Conservation (phyloP, 2,888 invertebrate species). For the Chydorus sphaericus region DNA sequence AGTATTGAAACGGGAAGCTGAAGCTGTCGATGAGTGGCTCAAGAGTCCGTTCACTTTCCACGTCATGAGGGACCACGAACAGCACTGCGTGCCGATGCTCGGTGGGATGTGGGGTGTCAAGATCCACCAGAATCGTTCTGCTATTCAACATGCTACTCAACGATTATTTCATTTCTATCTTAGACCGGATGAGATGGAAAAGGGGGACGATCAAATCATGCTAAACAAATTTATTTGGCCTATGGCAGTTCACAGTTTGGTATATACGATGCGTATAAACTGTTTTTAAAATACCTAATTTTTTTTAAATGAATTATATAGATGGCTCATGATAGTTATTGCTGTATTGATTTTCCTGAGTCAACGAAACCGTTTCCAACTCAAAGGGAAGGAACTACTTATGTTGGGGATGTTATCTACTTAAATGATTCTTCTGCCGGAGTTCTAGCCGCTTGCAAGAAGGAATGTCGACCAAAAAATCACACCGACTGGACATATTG, state of each 20-base stretch:
- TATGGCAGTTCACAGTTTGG: not conserved
- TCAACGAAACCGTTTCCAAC: not conserved
- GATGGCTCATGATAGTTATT: constrained; percentile 8
- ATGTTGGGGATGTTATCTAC: not conserved
- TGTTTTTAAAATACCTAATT: no score
- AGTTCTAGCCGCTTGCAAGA: no score
- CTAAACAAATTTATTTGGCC: not conserved
- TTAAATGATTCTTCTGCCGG: no score
- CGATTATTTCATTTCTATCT: not conserved
- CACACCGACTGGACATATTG: constrained; percentile 6
- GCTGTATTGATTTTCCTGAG: not conserved
- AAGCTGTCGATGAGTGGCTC: constrained; percentile 20
- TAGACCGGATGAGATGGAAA: no score
- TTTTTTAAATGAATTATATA: not conserved
- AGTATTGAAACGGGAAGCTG: constrained; percentile 17
- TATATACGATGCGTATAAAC: no score
- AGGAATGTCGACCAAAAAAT: not conserved
- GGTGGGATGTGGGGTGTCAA: constrained; percentile 11
- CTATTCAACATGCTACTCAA: not conserved
- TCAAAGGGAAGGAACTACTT: not conserved
- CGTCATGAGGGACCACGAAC: constrained; percentile 19
- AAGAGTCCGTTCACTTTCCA: constrained; percentile 17
- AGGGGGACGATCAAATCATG: not conserved
- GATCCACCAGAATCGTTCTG: not conserved
- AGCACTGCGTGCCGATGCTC: no score